phyloP scores from a whole-genome alignment of 2,797 vertebrate species.

The Sebastolobus alascanus region DNA sequence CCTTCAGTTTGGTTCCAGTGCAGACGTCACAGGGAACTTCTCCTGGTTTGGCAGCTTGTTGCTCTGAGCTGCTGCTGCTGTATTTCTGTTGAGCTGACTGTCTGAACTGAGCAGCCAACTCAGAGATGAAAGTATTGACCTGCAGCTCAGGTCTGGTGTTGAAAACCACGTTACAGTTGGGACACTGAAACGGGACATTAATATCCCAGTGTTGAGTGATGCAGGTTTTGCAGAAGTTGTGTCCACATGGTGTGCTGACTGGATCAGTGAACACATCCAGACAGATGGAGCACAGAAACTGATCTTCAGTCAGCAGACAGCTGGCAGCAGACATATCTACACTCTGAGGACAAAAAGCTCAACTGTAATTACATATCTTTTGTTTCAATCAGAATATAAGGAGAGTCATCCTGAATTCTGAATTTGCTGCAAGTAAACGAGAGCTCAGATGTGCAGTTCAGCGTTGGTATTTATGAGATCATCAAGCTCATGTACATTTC shows the following conservation, averaged over 20 bases:
- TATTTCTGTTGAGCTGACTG: neutral
- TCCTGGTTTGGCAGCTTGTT: neutral
- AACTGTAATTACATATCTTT: no score
- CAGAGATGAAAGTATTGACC: conserved; percentile 1
- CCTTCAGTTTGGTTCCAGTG: neutral
- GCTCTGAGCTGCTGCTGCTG: neutral
- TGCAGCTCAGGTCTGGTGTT: neutral
- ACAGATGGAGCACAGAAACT: conserved; percentile 13
- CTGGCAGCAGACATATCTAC: neutral
- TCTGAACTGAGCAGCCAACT: neutral
- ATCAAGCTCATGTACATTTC: no score
- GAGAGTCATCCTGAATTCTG: neutral
- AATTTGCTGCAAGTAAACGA: no score
- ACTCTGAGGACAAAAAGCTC: neutral
- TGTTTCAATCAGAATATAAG: neutral
- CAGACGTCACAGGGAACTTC: neutral
- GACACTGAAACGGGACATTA: neutral
- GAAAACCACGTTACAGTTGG: neutral
- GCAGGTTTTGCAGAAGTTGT: conserved; percentile 37
- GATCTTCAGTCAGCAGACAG: no score
- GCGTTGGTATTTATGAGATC: no score
- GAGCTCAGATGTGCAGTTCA: no score
- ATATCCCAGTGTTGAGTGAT: neutral
- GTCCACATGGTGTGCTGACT: conserved; percentile 18
- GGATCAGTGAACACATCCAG: conserved; percentile 25